Evolutionary conservation across 2,888 invertebrate genomes (phyloP).

Genomic region (Ryuthela nishihirai): DNA sequence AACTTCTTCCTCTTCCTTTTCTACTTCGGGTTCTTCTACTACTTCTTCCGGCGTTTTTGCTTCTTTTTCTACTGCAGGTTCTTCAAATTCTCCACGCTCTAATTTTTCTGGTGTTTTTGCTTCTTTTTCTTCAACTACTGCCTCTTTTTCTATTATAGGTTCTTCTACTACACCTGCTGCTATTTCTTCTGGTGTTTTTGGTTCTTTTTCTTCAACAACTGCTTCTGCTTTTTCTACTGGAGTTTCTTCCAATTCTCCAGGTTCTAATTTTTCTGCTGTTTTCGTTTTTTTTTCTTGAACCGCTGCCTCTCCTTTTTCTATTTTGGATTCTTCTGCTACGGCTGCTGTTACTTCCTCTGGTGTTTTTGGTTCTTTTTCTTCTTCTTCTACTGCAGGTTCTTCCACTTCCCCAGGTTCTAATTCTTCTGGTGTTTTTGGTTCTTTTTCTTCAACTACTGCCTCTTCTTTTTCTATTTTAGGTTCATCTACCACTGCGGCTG

Average conservation of each 20-base stretch:
- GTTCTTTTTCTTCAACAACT: background rate
- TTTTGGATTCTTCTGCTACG: constrained; percentile 2
- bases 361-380: background rate
- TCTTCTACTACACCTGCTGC: background rate
- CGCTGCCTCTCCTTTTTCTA: background rate
- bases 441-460: background rate
- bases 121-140: background rate
- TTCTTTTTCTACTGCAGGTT: background rate
- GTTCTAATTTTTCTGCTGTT: background rate
- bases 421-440: background rate
- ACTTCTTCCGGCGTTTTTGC: background rate
- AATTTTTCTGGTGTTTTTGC: background rate
- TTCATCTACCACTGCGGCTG: background rate
- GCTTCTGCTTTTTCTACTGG: background rate
- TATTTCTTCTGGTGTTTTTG: background rate
- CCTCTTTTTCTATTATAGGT: background rate
- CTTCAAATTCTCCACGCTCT: background rate
- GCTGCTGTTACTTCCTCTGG: background rate
- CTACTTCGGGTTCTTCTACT: background rate
- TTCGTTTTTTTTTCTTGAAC: background rate
- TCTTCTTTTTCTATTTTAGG: background rate
- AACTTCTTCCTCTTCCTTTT: background rate
- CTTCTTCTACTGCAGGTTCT: background rate
- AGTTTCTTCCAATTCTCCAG: background rate
- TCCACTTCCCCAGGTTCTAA: background rate